These are phyloP conservation scores for Lochmaea capreae DNA, from an alignment of 2,888 invertebrate genomes.

Conservation along the genomic window DNA sequence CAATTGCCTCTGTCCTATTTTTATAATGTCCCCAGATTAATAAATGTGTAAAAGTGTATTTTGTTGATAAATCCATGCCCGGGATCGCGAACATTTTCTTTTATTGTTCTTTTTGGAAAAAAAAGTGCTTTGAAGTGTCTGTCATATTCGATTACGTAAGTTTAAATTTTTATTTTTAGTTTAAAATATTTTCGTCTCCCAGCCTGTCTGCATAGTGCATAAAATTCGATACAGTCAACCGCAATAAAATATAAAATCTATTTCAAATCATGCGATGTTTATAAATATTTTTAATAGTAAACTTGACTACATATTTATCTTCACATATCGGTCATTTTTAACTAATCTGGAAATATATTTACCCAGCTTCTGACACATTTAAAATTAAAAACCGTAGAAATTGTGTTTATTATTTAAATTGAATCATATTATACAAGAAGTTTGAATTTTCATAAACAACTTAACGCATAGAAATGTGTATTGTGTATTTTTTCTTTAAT, in stretches of 20 bases:
- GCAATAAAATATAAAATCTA: conserved; percentile 6
- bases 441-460: no score
- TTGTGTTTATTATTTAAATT: no score
- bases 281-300: not conserved
- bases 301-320: no score
- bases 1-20: conserved; percentile 46
- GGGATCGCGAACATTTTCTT: conserved; percentile 10
- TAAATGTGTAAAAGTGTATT: conserved; percentile 35
- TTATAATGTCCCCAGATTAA: conserved; percentile 38
- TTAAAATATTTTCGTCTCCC: conserved; percentile 16
- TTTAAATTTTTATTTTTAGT: conserved; percentile 26
- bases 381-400: no score
- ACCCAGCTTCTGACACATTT: no score
- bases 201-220: conserved; percentile 8
- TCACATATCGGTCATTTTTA: no score
- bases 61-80: conserved; percentile 30
- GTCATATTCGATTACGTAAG: conserved; percentile 21
- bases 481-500: no score
- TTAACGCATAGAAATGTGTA: no score
- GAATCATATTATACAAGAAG: no score
- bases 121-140: conserved; percentile 2
- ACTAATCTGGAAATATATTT: no score
- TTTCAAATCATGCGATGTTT: not conserved
- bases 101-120: conserved; percentile 9
- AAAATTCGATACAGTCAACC: not conserved